Base-by-base conservation (phyloP, 2,113 vertebrate species). In the Pseudopipra pipra region DNA sequence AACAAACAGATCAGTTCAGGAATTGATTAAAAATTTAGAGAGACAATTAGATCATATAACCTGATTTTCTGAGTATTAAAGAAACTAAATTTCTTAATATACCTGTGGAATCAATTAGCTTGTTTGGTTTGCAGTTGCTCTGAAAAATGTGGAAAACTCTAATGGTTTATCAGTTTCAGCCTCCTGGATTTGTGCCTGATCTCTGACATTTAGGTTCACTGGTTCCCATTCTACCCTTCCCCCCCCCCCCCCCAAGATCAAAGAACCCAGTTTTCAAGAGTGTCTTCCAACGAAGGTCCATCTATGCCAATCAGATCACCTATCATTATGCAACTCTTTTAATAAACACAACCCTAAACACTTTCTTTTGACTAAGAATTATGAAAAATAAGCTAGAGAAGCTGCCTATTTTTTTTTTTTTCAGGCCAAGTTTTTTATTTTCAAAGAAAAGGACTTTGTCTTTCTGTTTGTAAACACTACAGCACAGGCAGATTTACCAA, bases 201-300 rank as follows among this genome's bases (percentile, higher is more conserved):
- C 80, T 72, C 24, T 49, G 22, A 46, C 12, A 28, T 17, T 66
- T 22, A 8, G 27, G 11, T 18, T 56, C 23, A 11, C 22, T 52
- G 65, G 23, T 18, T 86, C 58, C 66, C 33, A 3, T 41, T 21
- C 19, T 43, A 35, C 12, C 8, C 6, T 61, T 61, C n/a, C n/a
- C n/a, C n/a, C n/a, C n/a, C n/a, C 43, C 31, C 30, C 0, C 11
- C 12, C 20, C 0, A 1, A 39, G 16, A 89, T 37, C 30, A 41
- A 68, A 63, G 33, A 72, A 21, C 24, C 5, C 19, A 43, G 3
- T 8, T 8, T 28, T 71, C 35, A 58, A 12, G 6, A 56, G 13
- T 8, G 6, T 37, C 58, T 67, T 62, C 33, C 23, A 66, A 33
- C 35, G 37, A 75, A 52, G 7, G 33, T 33, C 37, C 25, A 41